Conservation (phyloP, 2,888 invertebrate genomes). For the Drosophila hawaiiensis region DNA sequence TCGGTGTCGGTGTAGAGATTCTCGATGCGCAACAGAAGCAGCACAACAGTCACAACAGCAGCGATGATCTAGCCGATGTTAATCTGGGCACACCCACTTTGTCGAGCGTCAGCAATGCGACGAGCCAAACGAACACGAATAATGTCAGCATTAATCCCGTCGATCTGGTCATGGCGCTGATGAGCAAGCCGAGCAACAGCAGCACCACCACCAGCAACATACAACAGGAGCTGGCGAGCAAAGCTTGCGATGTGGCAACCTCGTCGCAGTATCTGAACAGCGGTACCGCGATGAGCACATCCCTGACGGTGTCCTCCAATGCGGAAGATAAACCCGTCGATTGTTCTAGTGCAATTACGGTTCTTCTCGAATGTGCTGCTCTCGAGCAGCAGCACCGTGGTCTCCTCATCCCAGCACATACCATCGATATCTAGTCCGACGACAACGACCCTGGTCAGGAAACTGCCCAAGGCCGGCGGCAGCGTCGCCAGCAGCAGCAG, state of each 20-base stretch:
- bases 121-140: slow-evolving; percentile 86
- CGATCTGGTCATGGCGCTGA: slow-evolving; percentile 87
- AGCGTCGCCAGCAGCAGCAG: slow-evolving; percentile 80
- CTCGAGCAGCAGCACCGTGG: slow-evolving; percentile 60
- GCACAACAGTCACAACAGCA: slow-evolving; percentile 45
- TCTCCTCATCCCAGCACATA: slow-evolving; percentile 80
- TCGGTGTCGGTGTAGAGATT: slow-evolving; percentile 33
- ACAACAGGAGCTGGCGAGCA: slow-evolving; percentile 74
- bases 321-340: slow-evolving; percentile 76
- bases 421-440: slow-evolving; percentile 84
- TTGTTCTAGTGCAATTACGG: slow-evolving; percentile 73
- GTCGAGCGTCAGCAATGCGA: slow-evolving; percentile 78
- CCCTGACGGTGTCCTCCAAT: slow-evolving; percentile 56
- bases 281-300: slow-evolving; percentile 53
- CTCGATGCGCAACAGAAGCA: slow-evolving; percentile 54
- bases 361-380: slow-evolving; percentile 84
- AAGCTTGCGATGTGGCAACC: slow-evolving; percentile 69
- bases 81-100: slow-evolving; percentile 36
- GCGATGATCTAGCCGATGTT: slow-evolving; percentile 41
- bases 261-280: slow-evolving; percentile 74
- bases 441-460: slow-evolving; percentile 76
- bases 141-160: slow-evolving; percentile 87
- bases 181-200: slow-evolving; percentile 84
- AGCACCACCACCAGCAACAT: slow-evolving; percentile 49
- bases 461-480: slow-evolving; percentile 77